Evolutionary conservation across 64 coral and sea anemone genomes (phyloP).

Genomic region (Stichodactyla mertensii): DNA sequence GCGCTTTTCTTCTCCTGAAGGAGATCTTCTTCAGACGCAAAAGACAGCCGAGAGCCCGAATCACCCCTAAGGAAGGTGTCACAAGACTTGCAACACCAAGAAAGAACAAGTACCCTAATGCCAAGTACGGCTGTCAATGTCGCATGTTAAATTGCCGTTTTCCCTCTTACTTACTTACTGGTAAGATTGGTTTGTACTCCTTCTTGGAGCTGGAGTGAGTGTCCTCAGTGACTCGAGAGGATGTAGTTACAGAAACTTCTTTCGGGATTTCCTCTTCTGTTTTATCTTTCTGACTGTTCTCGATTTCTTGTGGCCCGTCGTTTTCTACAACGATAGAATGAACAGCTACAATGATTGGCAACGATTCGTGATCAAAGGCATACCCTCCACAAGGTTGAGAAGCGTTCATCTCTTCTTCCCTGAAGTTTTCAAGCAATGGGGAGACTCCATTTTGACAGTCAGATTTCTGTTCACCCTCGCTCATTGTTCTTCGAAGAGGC

Average conservation of each 20-base stretch:
- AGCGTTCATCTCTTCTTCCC: not conserved
- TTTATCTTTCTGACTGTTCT: not conserved
- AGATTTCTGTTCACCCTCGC: not conserved
- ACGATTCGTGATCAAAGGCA: conserved; percentile 29
- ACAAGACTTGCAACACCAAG: too few species aligned
- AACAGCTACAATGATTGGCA: conserved; percentile 44
- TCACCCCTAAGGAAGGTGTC: too few species aligned
- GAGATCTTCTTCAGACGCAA: too few species aligned
- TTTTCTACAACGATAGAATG: conserved; percentile 16
- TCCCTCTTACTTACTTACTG: not conserved
- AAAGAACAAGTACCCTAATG: too few species aligned
- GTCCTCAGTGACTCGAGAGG: not conserved
- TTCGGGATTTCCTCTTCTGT: not conserved
- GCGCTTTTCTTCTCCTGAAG: too few species aligned
- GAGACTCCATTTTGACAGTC: not conserved
- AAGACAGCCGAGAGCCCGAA: too few species aligned
- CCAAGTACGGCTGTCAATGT: too few species aligned
- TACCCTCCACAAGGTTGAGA: conserved; percentile 3
- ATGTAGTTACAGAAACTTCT: not conserved
- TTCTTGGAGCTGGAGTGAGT: not conserved
- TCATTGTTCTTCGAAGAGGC: not conserved
- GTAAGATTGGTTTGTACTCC: not conserved
- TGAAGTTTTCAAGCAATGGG: not conserved
- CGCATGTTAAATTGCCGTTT: too few species aligned
- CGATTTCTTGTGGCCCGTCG: not conserved